phyloP scores from a whole-genome alignment of 2,888 invertebrate species.

The Apotomis capreana region DNA sequence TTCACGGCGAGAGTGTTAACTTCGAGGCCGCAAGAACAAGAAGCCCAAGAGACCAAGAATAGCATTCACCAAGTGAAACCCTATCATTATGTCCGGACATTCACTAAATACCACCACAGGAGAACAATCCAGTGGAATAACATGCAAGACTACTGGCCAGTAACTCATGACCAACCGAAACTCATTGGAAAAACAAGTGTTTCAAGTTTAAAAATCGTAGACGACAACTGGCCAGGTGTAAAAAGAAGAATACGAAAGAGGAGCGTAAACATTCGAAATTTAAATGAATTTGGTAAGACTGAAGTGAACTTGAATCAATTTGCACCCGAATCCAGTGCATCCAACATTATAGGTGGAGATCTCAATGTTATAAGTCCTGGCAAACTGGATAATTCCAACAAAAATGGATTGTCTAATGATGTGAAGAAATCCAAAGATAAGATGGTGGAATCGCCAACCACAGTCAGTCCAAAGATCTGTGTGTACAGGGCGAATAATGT shows the following conservation, averaged over 20 bases:
- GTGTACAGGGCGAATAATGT: slow-evolving; percentile 72
- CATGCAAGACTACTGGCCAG: slow-evolving; percentile 60
- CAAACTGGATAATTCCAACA: slow-evolving; percentile 55
- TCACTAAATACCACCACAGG: slow-evolving; percentile 78
- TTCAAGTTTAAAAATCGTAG: slow-evolving; percentile 40
- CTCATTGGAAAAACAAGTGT: slow-evolving; percentile 50
- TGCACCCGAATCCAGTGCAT: slow-evolving; percentile 52
- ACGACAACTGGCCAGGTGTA: slow-evolving; percentile 54
- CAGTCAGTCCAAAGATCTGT: slow-evolving; percentile 66
- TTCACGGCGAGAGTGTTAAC: slow-evolving; percentile 78
- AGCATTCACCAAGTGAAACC: slow-evolving; percentile 71
- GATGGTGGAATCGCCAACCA: slow-evolving; percentile 58
- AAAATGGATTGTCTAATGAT: slow-evolving; percentile 58
- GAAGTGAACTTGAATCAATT: slow-evolving; percentile 56
- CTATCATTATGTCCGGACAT: slow-evolving; percentile 74
- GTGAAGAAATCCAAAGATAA: slow-evolving; percentile 64
- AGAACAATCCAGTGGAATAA: slow-evolving; percentile 72
- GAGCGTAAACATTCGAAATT: slow-evolving; percentile 61
- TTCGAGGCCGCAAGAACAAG: slow-evolving; percentile 75
- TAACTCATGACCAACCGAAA: slow-evolving; percentile 57
- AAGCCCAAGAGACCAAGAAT: slow-evolving; percentile 66
- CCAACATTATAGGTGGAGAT: slow-evolving; percentile 56
- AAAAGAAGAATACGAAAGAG: slow-evolving; percentile 55
- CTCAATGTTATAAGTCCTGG: slow-evolving; percentile 56
- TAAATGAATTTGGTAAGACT: slow-evolving; percentile 58